Evolutionary conservation across 2,113 vertebrate species (phyloP).

Genomic region (Psettodes erumei): DNA sequence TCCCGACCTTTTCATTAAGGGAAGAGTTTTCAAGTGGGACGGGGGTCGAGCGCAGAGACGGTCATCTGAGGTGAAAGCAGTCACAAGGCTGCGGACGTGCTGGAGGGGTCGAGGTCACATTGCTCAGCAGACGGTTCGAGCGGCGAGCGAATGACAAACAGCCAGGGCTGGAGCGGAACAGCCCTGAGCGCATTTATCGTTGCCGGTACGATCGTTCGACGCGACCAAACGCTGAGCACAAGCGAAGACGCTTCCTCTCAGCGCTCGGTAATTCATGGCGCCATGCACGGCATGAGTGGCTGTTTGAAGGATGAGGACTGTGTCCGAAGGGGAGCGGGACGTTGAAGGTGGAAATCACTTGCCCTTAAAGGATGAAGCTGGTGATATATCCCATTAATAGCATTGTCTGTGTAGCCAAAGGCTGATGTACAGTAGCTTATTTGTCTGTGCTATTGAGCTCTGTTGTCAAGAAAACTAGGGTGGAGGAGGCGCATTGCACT

Average conservation of each 20-base stretch:
- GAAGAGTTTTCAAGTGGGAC: slow-evolving; percentile 25
- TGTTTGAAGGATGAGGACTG: not conserved
- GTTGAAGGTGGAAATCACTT: not conserved
- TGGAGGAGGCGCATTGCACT: no score
- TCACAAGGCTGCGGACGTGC: slow-evolving; percentile 19
- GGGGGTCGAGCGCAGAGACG: not conserved
- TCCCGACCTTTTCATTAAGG: slow-evolving; percentile 55
- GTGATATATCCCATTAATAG: not conserved
- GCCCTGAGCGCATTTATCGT: no score
- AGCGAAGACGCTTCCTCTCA: not conserved
- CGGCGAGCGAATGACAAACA: not conserved
- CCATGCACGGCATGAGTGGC: not conserved
- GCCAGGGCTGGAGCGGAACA: not conserved
- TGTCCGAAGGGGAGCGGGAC: not conserved
- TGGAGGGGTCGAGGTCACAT: not conserved
- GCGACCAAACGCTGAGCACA: not conserved
- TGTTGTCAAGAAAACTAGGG: no score
- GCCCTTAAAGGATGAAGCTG: not conserved
- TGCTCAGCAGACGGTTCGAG: slow-evolving; percentile 4
- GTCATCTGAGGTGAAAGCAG: slow-evolving; percentile 26
- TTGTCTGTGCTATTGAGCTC: not conserved
- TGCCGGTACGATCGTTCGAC: not conserved
- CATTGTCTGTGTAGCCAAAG: not conserved
- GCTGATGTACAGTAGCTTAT: not conserved
- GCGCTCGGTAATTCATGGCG: not conserved